phyloP scores from a whole-genome alignment of 1,140 invertebrate genomes.

The Listronotus bonariensis region DNA sequence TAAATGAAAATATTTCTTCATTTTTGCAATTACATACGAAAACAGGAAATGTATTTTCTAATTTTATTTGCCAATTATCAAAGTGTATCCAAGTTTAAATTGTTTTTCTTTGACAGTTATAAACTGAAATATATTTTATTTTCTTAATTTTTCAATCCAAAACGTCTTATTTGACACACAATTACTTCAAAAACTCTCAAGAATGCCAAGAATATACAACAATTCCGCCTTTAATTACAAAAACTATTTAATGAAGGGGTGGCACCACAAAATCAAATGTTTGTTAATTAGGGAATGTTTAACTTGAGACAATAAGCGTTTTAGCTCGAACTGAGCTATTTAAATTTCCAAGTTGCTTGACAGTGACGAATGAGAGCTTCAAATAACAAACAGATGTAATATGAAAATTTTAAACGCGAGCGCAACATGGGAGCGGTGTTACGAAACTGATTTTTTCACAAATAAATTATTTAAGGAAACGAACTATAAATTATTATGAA shows the following conservation, averaged over 20 bases:
- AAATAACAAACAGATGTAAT: slow-evolving; percentile 38
- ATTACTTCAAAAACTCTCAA: slow-evolving; percentile 1
- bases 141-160: too few species aligned
- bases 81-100: too few species aligned
- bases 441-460: neutral
- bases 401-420: slow-evolving; percentile 26
- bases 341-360: slow-evolving; percentile 27
- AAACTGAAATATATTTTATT: too few species aligned
- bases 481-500: too few species aligned
- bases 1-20: too few species aligned
- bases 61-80: too few species aligned
- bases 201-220: slow-evolving; percentile 8
- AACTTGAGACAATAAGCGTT: slow-evolving; percentile 30
- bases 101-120: too few species aligned
- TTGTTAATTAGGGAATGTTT: slow-evolving; percentile 35
- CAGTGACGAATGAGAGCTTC: slow-evolving; percentile 30
- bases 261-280: slow-evolving; percentile 29
- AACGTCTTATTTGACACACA: slow-evolving; percentile 8
- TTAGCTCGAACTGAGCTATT: slow-evolving; percentile 23
- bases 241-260: slow-evolving; percentile 28
- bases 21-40: too few species aligned
- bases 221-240: slow-evolving; percentile 20
- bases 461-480: neutral
- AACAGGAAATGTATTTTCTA: too few species aligned
- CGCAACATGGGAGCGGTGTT: slow-evolving; percentile 2